Percentiles rank a stretch among this genome's conserved stretches.
Conservation (phyloP, 2,888 invertebrate genomes). For the Lathronympha strigana region DNA sequence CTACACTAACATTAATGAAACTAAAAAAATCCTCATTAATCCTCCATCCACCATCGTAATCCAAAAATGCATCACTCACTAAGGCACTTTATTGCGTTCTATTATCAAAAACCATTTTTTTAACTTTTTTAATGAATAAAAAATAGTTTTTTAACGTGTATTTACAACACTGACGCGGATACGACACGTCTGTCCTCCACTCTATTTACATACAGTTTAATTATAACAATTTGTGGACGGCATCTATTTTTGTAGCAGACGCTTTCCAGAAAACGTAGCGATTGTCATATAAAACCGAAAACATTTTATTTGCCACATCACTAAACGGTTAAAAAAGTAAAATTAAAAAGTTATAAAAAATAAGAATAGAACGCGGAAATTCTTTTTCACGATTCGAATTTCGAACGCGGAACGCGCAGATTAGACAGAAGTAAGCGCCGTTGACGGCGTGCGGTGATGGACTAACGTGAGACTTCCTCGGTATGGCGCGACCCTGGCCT, state of each 20-base stretch:
- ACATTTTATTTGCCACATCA: conserved; percentile 13
- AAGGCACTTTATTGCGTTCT: conserved; percentile 30
- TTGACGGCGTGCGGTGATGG: conserved; percentile 29
- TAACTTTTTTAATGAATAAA: no score
- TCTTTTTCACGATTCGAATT: conserved; percentile 25
- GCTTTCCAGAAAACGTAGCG: conserved; percentile 35
- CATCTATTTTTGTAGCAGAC: conserved; percentile 36
- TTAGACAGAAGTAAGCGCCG: conserved; percentile 20
- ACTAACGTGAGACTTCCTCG: conserved; percentile 39
- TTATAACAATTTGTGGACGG: conserved; percentile 42
- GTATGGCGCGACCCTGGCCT: conserved; percentile 38
- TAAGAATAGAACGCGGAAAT: conserved; percentile 22
- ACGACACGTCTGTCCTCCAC: conserved; percentile 37
- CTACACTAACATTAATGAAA: conserved; percentile 5
- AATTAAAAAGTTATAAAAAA: not conserved
- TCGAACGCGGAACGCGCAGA: conserved; percentile 31
- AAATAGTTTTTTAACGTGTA: conserved; percentile 20
- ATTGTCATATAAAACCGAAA: conserved; percentile 30
- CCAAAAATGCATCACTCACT: conserved; percentile 31
- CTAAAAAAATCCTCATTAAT: conserved; percentile 20
- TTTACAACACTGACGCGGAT: conserved; percentile 30
- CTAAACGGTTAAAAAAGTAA: conserved; percentile 7
- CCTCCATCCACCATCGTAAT: conserved; percentile 8
- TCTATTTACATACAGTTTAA: conserved; percentile 43
- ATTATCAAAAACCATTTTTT: conserved; percentile 8